phyloP scores from a whole-genome alignment of 2,113 vertebrate genomes.

The Rhinichthys klamathensis region DNA sequence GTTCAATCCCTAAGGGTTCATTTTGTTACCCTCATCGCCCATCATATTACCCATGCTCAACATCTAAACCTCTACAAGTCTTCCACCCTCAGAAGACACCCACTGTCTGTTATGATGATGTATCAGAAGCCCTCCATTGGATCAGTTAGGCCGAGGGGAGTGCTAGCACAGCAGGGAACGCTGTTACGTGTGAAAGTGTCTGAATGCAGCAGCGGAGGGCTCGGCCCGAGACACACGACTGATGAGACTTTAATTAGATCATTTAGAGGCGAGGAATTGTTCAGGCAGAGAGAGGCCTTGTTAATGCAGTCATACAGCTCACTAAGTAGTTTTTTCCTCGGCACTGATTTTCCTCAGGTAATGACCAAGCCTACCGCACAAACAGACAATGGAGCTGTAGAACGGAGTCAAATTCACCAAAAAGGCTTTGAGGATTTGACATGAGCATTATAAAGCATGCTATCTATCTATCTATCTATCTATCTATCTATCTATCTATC shows the following conservation, averaged over 20 bases:
- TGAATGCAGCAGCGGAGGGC: slow-evolving; percentile 45
- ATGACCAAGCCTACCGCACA: slow-evolving; percentile 32
- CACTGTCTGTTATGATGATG: slow-evolving; percentile 45
- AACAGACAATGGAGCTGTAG: slow-evolving; percentile 6
- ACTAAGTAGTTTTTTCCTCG: slow-evolving; percentile 47
- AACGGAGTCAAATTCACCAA: not conserved
- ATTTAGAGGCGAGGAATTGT: slow-evolving; percentile 60
- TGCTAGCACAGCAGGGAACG: slow-evolving; percentile 31
- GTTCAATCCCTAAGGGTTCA: slow-evolving; percentile 5
- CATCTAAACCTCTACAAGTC: slow-evolving; percentile 13
- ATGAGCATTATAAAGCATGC: too few relatives aligned
- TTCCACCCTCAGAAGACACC: slow-evolving; percentile 21
- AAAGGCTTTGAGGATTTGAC: slow-evolving; percentile 7
- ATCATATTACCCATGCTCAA: slow-evolving; percentile 13
- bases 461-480: not conserved
- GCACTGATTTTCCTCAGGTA: slow-evolving; percentile 45
- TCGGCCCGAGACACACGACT: slow-evolving; percentile 51
- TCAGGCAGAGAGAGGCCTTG: slow-evolving; percentile 53
- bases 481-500: not conserved
- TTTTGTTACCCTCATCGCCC: not conserved
- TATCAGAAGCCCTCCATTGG: slow-evolving; percentile 38
- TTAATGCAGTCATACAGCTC: slow-evolving; percentile 54
- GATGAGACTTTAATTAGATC: slow-evolving; percentile 61
- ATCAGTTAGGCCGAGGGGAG: slow-evolving; percentile 28
- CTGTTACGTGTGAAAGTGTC: slow-evolving; percentile 25